A percentile compares a stretch with the other conserved stretches of the same genome.
Conservation (phyloP, 2,797 vertebrate species). For the Pygocentrus nattereri region DNA sequence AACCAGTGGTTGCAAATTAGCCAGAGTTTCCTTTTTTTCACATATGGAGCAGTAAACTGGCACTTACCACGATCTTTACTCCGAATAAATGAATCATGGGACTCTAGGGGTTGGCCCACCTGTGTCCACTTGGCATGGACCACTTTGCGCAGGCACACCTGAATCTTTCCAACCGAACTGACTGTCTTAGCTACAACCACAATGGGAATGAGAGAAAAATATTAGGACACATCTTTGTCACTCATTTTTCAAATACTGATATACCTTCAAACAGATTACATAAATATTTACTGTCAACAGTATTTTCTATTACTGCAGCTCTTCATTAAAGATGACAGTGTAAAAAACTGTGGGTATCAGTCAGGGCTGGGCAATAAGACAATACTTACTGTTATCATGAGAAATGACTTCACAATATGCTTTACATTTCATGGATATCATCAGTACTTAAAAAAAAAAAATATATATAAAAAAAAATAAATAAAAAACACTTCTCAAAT, state of each 20-base stretch:
- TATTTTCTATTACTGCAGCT: background rate
- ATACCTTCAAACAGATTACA: background rate
- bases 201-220: background rate
- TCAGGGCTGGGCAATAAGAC: no score
- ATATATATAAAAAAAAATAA: no score
- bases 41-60: background rate
- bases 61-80: conserved; percentile 84
- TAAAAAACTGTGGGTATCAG: background rate
- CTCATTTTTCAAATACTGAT: background rate
- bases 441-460: no score
- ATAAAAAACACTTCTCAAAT: no score
- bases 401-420: no score
- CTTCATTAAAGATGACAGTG: no score
- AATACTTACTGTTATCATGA: no score
- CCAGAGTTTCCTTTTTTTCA: background rate
- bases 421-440: no score
- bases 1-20: background rate
- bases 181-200: conserved; percentile 72
- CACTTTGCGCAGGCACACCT: conserved; percentile 85
- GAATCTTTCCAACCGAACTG: conserved; percentile 86
- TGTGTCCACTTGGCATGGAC: conserved; percentile 79
- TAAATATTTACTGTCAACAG: background rate
- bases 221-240: background rate
- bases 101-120: conserved; percentile 83
- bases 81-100: conserved; percentile 83